Conservation (phyloP, 30 jellyfish, hydroid and myxozoan species). For the Hydractinia echinata region DNA sequence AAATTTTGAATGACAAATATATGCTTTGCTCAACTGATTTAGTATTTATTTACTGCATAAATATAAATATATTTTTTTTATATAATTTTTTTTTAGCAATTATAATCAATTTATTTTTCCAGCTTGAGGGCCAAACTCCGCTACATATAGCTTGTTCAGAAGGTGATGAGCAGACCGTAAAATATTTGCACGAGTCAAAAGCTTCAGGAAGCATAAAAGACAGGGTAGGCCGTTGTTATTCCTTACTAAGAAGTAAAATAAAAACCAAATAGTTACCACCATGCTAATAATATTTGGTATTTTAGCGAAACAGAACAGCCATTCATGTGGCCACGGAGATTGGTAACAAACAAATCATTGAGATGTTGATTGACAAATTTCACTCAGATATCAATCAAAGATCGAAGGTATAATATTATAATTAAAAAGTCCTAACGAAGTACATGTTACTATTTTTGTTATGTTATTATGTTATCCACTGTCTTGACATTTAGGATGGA, state of each 20-base stretch:
- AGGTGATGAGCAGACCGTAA: constrained; percentile 69
- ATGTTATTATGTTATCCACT: not conserved
- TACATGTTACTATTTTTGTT: not conserved
- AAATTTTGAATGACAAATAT: not conserved
- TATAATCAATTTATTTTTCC: not conserved
- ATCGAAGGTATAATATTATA: constrained; percentile 53
- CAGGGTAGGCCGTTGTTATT: constrained; percentile 41
- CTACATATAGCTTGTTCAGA: constrained; percentile 79
- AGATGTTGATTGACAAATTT: constrained; percentile 60
- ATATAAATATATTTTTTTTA: not conserved
- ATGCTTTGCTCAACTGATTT: not conserved
- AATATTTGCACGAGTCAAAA: constrained; percentile 50
- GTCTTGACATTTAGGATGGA: constrained; percentile 59
- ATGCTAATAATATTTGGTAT: not conserved
- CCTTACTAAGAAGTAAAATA: no score
- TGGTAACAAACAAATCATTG: constrained; percentile 64
- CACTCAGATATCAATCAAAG: constrained; percentile 81
- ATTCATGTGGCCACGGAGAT: constrained; percentile 79
- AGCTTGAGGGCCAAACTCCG: constrained; percentile 91
- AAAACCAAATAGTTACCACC: not conserved
- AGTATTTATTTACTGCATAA: not conserved
- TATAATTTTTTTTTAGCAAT: no score
- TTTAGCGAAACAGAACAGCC: constrained; percentile 80
- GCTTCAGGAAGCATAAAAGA: constrained; percentile 78
- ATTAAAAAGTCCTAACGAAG: not conserved